Base-by-base conservation (phyloP, 1,140 invertebrate genomes). In the Platyscapa corneri region DNA sequence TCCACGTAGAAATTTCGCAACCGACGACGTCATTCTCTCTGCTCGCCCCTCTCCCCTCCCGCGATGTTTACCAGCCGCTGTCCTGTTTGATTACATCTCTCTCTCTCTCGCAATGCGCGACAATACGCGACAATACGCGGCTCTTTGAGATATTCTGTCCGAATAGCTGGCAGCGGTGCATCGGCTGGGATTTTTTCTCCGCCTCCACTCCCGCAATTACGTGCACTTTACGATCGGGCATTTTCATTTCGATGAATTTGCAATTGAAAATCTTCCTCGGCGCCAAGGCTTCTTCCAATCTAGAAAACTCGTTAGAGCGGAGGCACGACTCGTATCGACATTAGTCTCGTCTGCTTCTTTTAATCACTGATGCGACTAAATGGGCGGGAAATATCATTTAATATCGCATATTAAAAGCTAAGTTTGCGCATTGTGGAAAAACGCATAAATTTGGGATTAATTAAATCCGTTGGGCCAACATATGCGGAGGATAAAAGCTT, bases 1-100 rank as follows among this genome's bases (percentile, higher is more conserved):
- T 60, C 23, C 56, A 60, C 56, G 65, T 37, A 16, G 18, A 70
- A 70, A 70, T 70, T 70, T 70, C 65, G 65, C 65, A 70, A 34
- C 0, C 32, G 3, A 30, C 65, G 12, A 16, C 65, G 0, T 23
- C 65, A 6, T 2, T 70, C 32, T 6, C 32, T 34, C 16, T 10
- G 30, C 3, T 34, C 32, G 34, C 27, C 32, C 14, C 30, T 39
- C 23, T 23, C 27, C 42, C 70, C 37, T 23, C 37, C 34, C 37
- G 37, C 37, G 70, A 74, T 74, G 37, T 74, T 74, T 42, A 74
- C 42, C 70, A 39, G 34, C 37, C 34, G 8, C n/a, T 20, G 56
- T 27, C 23, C 20, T 10, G 56, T 60, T 60, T 23, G 56, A 60
- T 60, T 60, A 10, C 10, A 23, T 42, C 70, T 46, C 5, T 74